A percentile compares a stretch with the other conserved stretches of the same genome.
phyloP scores from a whole-genome alignment of 2,113 vertebrate genomes.

The Piprites chloris region DNA sequence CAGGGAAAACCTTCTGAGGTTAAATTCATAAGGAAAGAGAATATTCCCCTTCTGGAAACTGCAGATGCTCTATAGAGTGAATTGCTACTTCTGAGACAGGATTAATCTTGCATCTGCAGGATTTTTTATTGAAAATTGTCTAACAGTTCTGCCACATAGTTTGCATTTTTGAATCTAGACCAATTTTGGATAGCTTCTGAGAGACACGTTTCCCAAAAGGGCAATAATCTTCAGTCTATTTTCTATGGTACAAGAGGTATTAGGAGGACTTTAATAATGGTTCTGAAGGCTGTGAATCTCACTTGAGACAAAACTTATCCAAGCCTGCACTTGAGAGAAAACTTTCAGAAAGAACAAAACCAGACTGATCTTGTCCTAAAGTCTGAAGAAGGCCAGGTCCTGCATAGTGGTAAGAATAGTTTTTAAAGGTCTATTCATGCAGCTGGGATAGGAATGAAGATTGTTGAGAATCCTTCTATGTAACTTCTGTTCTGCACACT shows the following conservation, averaged over 20 bases:
- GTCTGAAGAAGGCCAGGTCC: background rate
- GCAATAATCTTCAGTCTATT: background rate
- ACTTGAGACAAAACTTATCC: background rate
- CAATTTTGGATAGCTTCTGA: background rate
- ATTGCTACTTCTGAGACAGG: background rate
- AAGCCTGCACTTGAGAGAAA: background rate
- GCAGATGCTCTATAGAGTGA: background rate
- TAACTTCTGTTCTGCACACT: background rate
- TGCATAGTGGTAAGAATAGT: background rate
- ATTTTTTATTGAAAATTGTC: accelerated
- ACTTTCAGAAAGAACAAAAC: background rate
- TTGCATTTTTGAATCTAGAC: background rate
- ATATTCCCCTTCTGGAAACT: background rate
- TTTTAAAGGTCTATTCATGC: background rate
- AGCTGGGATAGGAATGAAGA: background rate
- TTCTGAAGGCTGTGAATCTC: background rate
- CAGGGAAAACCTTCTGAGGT: background rate
- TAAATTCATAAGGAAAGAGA: background rate
- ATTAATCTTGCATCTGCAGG: background rate
- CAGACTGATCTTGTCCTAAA: background rate
- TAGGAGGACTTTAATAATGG: background rate
- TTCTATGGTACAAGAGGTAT: background rate
- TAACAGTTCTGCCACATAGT: background rate
- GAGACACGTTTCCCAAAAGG: background rate
- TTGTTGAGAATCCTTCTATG: background rate